Evolutionary conservation across 2,113 vertebrate genomes (phyloP).

Genomic region (Petroica traversi): DNA sequence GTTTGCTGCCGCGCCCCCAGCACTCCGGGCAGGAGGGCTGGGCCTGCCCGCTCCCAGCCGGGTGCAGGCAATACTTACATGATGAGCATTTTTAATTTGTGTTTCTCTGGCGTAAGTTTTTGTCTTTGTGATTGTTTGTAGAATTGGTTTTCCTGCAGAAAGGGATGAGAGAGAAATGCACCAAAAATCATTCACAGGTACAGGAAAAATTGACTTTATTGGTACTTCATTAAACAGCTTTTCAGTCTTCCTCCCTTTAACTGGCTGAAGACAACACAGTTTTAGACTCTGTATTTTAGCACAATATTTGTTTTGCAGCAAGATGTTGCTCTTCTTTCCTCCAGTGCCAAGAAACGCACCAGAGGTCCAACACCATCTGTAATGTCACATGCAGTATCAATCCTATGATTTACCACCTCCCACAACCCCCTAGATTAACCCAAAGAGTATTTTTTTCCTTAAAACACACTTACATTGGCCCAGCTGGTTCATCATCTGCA

Average conservation of each 20-base stretch:
- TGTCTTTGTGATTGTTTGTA: conserved; percentile 99
- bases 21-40: neutral
- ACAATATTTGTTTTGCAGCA: neutral
- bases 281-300: neutral
- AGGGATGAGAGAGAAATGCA: neutral
- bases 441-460: neutral
- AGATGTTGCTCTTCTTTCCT: neutral
- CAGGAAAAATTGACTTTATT: neutral
- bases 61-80: conserved; percentile 70
- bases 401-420: neutral
- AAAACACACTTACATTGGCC: conserved; percentile 87
- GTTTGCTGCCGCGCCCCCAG: neutral
- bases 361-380: neutral
- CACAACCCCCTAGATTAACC: neutral
- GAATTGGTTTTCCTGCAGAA: conserved; percentile 95
- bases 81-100: conserved; percentile 85
- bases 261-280: neutral
- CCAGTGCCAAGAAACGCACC: neutral
- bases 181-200: neutral
- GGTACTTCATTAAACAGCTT: neutral
- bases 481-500: conserved; percentile 96
- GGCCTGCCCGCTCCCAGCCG: neutral
- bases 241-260: neutral
- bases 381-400: neutral
- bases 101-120: conserved; percentile 98